Percentiles rank a stretch among this genome's conserved stretches.
These are phyloP conservation scores for Leptura quadrifasciata DNA, from an alignment of 2,888 invertebrate species.

Conservation along the genomic window DNA sequence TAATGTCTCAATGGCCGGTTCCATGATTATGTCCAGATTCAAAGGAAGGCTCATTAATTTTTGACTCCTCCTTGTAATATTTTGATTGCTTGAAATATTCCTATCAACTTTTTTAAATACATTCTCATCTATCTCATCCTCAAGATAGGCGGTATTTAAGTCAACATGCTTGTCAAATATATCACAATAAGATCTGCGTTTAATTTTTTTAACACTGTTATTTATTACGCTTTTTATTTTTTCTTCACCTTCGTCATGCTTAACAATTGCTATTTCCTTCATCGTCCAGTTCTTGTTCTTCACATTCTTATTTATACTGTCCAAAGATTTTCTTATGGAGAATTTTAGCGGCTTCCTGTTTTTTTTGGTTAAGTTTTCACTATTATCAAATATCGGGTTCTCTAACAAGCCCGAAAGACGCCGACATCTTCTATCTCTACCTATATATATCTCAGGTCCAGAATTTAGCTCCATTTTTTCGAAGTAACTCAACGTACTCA, in stretches of 20 bases:
- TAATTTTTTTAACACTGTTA: not conserved
- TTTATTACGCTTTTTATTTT: not conserved
- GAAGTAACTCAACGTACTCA: not conserved
- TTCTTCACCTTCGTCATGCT: not conserved
- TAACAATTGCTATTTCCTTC: not conserved
- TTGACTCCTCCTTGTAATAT: not conserved
- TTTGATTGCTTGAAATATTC: not conserved
- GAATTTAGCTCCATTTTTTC: constrained; percentile 17
- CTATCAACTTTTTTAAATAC: not conserved
- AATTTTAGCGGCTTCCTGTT: not conserved
- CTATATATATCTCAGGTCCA: constrained; percentile 16
- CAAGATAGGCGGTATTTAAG: not conserved
- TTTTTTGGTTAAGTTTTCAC: not conserved
- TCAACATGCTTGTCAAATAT: not conserved
- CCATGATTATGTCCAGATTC: not conserved
- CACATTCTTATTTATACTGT: not conserved
- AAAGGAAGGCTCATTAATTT: not conserved
- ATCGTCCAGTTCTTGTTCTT: not conserved
- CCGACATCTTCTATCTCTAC: constrained; percentile 21
- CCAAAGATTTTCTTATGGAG: constrained; percentile 19
- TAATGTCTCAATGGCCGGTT: not conserved
- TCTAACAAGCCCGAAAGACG: constrained; percentile 38
- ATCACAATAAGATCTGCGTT: not conserved
- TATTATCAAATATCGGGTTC: constrained; percentile 15
- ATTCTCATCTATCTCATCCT: not conserved